phyloP scores from a whole-genome alignment of 2,113 vertebrate genomes.

The Sminthopsis crassicaudata region DNA sequence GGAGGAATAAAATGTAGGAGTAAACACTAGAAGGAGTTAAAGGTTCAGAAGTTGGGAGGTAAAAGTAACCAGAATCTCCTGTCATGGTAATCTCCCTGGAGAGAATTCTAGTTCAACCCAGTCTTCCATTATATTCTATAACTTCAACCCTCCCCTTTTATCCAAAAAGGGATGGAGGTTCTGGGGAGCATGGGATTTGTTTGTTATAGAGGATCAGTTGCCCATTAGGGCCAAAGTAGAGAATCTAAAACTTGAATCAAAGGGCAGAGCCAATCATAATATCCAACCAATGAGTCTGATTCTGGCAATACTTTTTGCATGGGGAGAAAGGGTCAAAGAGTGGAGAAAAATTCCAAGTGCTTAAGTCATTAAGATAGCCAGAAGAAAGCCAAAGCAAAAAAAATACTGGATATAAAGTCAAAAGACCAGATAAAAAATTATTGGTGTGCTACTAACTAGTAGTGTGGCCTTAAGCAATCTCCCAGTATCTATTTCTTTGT shows the following conservation, averaged over 20 bases:
- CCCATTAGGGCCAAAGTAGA: background rate
- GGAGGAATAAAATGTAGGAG: background rate
- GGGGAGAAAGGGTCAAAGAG: background rate
- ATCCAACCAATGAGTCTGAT: background rate
- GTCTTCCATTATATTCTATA: background rate
- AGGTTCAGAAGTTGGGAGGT: background rate
- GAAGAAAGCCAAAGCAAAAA: background rate
- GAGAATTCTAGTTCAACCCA: background rate
- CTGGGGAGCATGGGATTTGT: background rate
- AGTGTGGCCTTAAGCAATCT: background rate
- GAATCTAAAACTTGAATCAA: background rate
- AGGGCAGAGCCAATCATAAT: background rate
- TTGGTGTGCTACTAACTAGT: background rate
- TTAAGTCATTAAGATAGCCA: background rate
- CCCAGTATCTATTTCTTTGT: background rate
- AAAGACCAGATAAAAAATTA: background rate
- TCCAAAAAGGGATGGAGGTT: background rate
- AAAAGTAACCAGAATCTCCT: background rate
- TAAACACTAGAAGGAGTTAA: background rate
- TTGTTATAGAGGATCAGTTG: background rate
- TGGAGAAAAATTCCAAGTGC: background rate
- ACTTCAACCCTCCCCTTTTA: background rate
- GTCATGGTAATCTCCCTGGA: background rate
- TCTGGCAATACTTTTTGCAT: background rate
- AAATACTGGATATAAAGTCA: background rate